Base-by-base conservation (phyloP, 2,888 invertebrate species). In the Tetrapedia diversipes region DNA sequence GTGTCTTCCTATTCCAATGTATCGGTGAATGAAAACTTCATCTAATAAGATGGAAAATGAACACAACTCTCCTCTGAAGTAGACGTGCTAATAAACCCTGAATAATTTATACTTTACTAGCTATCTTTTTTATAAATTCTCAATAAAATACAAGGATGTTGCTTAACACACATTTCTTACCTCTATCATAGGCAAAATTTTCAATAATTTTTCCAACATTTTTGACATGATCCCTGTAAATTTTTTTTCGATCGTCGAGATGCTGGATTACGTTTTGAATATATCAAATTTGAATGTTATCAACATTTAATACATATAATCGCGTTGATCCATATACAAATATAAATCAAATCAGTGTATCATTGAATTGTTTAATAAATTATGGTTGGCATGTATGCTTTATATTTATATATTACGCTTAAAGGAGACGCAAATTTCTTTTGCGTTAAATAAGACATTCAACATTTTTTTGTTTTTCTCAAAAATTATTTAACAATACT, bases 1-100 rank as follows among this genome's bases (percentile, higher is more conserved):
- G 24, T 29, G 54, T 37, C 49, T 45, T 24, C 51, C 22, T 61
- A 47, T 57, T 37, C 51, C 32, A 29, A 14, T 27, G 24, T 11
- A 34, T 27, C 53, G 34, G 74, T 82, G 80, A 83, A 83, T 83
- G 80, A 79, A 82, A 78, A 53, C 67, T 66, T 60, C 47, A 71
- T 47, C 53, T 64, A 65, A 61, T 49, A 43, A 54, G 37, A 37
- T 57, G 51, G 22, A 57, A n/a, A n/a, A n/a, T n/a, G 45, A 76
- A 72, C 77, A 60, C 57, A 43, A 47, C 43, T 7, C 22, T 8
- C 22, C 7, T 32, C 7, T 59, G 43, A 47, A 63, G 59, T 77
- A 61, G 57, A 66, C 72, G 63, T 64, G 59, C 59, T 71, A 77
- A 78, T 78, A 78, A 53, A 47, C 63, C 32, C 41, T n/a, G 45